Conservation (phyloP, 2,888 invertebrate genomes). For the Sphinx pinastri region DNA sequence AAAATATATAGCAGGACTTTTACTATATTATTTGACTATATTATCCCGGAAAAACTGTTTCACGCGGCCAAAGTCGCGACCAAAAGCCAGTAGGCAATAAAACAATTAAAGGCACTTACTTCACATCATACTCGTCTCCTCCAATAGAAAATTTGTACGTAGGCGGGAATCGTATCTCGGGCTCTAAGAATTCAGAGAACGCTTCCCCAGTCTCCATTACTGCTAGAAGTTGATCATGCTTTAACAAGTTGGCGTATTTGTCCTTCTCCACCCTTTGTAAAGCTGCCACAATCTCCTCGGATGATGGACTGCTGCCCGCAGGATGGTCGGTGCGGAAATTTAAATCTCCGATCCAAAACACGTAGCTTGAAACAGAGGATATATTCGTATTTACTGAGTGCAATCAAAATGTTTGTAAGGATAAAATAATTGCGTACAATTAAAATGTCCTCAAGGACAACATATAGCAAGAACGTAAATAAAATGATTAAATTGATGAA, state of each 20-base stretch:
- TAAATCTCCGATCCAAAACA: conserved; percentile 96
- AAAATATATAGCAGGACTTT: no score
- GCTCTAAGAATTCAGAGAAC: conserved; percentile 92
- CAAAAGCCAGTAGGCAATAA: not conserved
- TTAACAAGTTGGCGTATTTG: conserved; percentile 86
- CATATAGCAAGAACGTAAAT: no score
- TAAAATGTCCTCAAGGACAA: not conserved
- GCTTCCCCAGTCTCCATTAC: conserved; percentile 90
- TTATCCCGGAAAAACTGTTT: no score
- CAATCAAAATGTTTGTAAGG: not conserved
- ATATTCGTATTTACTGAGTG: no score
- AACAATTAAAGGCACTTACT: conserved; percentile 80
- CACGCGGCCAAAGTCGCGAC: no score
- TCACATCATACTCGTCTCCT: conserved; percentile 90
- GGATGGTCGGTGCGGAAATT: conserved; percentile 92
- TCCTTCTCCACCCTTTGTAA: conserved; percentile 87
- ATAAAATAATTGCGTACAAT: not conserved
- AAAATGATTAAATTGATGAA: not conserved
- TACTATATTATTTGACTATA: no score
- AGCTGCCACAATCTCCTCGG: conserved; percentile 87
- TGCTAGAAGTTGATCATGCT: conserved; percentile 89
- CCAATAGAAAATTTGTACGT: conserved; percentile 94
- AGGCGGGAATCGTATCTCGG: conserved; percentile 90
- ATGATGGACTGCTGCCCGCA: conserved; percentile 83
- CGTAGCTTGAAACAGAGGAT: conserved; percentile 85